Base-by-base conservation (phyloP, 2,797 vertebrate species). In the Eupleurogrammus muticus region DNA sequence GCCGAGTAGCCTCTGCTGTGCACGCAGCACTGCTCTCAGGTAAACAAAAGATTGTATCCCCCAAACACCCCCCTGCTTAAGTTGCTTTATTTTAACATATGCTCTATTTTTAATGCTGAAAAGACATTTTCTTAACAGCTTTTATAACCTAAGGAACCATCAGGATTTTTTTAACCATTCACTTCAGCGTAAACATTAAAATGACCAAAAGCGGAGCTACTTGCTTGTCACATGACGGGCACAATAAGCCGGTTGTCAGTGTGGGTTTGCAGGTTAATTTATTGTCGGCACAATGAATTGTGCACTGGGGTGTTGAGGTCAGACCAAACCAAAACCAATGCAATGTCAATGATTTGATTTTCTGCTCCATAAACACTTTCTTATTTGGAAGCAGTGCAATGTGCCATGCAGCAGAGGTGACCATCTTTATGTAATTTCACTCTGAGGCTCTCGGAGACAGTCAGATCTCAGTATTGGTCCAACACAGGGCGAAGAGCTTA, bases 361-460 rank as follows among this genome's bases (percentile, higher is more conserved):
- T 91, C 91, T 93, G 91, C 88, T 89, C 85, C 86, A 90, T 93
- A 92, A 93, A 91, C 86, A 92, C 88, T 90, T 90, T 90, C 69
- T 89, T 89, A 89, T 90, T 90, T 90, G 73, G 85, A 89, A 86
- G 85, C 82, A 28, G 85, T 71, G 87, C 82, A 73, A 71, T 84
- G 80, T 86, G 88, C 71, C 77, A 59, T 86, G 81, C 75, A 80
- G 74, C 70, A 69, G 82, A 85, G 82, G 64, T 77, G 83, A 83
- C 73, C 77, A 66, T 90, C 88, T 89, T 89, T 87, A 90, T 91
- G 81, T 82, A 76, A 86, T 92, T 90, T 91, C 82, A 88, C 85
- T 85, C 68, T 38, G 68, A 87, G 83, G 77, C 82, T 81, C 28
- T 28, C 28, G 6, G 28, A 28, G 89, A 87, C 84, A 80, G 70